A percentile compares a stretch with the other conserved stretches of the same genome.
phyloP scores from a whole-genome alignment of 2,888 invertebrate genomes.

The Boloria selene region DNA sequence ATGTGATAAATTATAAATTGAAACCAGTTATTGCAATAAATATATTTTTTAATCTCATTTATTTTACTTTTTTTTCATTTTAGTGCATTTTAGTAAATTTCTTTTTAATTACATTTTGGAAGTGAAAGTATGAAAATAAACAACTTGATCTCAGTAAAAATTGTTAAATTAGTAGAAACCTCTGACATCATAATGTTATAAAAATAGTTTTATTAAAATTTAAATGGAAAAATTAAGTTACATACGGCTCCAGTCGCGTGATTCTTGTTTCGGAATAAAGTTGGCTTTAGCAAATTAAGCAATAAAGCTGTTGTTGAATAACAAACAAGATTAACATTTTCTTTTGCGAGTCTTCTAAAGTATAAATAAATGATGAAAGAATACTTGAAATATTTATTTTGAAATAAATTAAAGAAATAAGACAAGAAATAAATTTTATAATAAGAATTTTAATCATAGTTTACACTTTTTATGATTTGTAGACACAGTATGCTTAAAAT shows the following conservation, averaged over 20 bases:
- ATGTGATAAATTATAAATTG: conserved; percentile 49
- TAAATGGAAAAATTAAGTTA: too few species aligned
- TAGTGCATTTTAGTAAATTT: neutral
- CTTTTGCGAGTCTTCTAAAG: too few species aligned
- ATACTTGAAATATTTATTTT: neutral
- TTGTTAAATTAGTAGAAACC: too few species aligned
- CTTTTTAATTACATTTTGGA: neutral
- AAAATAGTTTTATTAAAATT: too few species aligned
- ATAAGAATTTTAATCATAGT: conserved; percentile 69
- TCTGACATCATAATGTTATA: too few species aligned
- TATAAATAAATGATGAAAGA: too few species aligned
- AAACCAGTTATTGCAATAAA: conserved; percentile 40
- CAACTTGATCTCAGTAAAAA: neutral
- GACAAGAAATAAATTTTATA: conserved; percentile 60
- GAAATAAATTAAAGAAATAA: conserved; percentile 40
- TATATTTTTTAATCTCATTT: conserved; percentile 31
- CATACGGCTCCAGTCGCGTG: too few species aligned
- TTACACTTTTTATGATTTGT: conserved; percentile 71
- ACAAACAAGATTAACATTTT: too few species aligned
- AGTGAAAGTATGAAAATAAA: neutral
- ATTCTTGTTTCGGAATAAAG: too few species aligned
- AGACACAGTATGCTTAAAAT: conserved; percentile 70
- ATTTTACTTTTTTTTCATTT: conserved; percentile 1
- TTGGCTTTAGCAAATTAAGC: too few species aligned
- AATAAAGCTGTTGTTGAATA: too few species aligned